phyloP scores from a whole-genome alignment of 2,888 invertebrate species.

The Hemistola chrysoprasaria region DNA sequence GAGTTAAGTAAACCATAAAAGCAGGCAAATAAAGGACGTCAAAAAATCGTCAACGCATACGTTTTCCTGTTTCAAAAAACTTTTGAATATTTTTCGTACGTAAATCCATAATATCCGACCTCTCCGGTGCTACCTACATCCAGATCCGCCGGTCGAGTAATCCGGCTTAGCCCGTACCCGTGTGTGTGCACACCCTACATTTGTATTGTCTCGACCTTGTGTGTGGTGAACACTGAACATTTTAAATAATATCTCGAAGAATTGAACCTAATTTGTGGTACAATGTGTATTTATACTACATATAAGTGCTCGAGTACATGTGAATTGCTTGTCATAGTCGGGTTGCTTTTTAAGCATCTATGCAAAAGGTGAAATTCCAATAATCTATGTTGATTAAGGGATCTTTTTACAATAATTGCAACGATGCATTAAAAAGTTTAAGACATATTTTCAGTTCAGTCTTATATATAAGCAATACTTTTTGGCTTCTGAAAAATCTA shows the following conservation, averaged over 20 bases:
- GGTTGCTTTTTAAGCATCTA: too few relatives aligned
- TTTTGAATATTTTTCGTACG: conserved; percentile 43
- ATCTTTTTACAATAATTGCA: too few relatives aligned
- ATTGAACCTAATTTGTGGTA: too few relatives aligned
- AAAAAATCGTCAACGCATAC: conserved; percentile 18
- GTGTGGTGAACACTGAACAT: conserved; percentile 20
- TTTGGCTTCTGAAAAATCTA: too few relatives aligned
- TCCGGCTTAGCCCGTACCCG: conserved; percentile 73
- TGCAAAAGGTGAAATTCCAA: too few relatives aligned
- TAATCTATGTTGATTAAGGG: too few relatives aligned
- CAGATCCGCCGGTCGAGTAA: conserved; percentile 69
- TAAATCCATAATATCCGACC: conserved; percentile 67
- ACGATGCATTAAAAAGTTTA: too few relatives aligned
- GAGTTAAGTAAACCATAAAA: background rate
- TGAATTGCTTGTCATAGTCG: too few relatives aligned
- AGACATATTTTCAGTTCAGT: too few relatives aligned
- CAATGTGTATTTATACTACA: too few relatives aligned
- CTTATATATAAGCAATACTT: too few relatives aligned
- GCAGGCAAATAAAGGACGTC: conserved; percentile 4
- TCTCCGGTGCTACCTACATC: conserved; percentile 42
- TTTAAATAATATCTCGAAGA: conserved; percentile 7
- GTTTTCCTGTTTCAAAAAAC: conserved; percentile 32
- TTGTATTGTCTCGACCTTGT: conserved; percentile 40
- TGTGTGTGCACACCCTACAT: conserved; percentile 42
- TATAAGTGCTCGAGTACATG: too few relatives aligned